A percentile compares a stretch with the other conserved stretches of the same genome.
Conservation (phyloP, 1,140 invertebrate genomes). For the Saxidomus purpurata region DNA sequence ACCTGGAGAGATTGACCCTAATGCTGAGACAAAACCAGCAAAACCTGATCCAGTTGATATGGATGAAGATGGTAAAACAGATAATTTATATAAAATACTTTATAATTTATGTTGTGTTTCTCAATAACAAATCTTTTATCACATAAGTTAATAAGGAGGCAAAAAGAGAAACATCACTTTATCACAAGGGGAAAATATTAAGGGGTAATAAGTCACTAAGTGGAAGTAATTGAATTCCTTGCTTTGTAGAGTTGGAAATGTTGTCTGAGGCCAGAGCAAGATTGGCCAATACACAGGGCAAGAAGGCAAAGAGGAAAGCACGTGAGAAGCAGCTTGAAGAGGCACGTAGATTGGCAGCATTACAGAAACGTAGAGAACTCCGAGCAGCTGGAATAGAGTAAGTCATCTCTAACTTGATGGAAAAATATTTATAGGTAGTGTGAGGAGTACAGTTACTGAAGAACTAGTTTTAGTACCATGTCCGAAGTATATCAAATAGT, state of each 20-base stretch:
- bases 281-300: conserved; percentile 99
- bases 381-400: conserved; percentile 97
- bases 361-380: conserved; percentile 98
- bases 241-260: conserved; percentile 97
- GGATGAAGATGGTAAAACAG: conserved; percentile 99
- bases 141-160: no score
- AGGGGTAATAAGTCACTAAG: no score
- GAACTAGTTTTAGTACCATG: no score
- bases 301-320: conserved; percentile 99
- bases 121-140: no score
- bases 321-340: conserved; percentile 99
- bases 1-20: conserved; percentile 99
- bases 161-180: no score
- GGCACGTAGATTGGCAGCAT: conserved; percentile 95
- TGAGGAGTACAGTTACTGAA: no score
- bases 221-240: no score
- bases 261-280: conserved; percentile 99
- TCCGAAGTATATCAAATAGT: no score
- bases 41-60: conserved; percentile 99
- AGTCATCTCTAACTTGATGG: conserved; percentile 59
- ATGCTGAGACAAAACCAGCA: conserved; percentile 99
- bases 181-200: no score
- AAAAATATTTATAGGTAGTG: no score
- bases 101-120: no score
- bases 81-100: no score